These are phyloP conservation scores for Ailuropoda melanoleuca DNA, from an alignment of 2,113 vertebrate genomes.

Conservation along the genomic window DNA sequence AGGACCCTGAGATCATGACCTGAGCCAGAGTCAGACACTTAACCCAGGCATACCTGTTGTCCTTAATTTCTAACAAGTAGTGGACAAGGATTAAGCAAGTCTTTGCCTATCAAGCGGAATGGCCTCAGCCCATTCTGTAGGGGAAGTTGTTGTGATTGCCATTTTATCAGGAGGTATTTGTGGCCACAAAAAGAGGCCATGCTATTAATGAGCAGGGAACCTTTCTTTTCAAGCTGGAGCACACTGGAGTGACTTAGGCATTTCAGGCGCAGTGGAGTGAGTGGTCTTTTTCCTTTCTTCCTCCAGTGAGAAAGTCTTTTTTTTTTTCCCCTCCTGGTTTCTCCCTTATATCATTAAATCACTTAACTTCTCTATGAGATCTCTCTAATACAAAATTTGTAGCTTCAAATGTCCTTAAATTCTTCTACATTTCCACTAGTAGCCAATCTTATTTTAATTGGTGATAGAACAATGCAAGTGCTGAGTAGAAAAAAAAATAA, in stretches of 20 bases:
- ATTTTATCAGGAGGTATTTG: background rate
- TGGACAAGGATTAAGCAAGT: background rate
- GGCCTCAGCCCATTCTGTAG: background rate
- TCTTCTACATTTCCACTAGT: background rate
- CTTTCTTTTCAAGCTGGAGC: background rate
- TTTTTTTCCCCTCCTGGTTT: background rate
- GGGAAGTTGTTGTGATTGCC: background rate
- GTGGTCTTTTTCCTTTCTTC: background rate
- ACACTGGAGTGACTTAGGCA: accelerated
- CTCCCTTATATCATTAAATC: background rate
- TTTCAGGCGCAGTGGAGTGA: background rate
- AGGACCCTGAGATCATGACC: background rate
- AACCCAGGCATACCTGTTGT: background rate
- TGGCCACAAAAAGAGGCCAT: background rate
- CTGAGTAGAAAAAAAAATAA: background rate
- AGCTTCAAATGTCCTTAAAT: background rate
- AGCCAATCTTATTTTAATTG: background rate
- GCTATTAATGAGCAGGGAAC: background rate
- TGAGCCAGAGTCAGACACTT: background rate
- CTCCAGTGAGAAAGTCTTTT: background rate
- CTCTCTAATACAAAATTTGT: background rate
- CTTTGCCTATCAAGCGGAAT: background rate
- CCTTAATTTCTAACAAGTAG: background rate
- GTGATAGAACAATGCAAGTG: background rate
- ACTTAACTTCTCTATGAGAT: background rate